Evolutionary conservation across 1,140 invertebrate genomes (phyloP).

Genomic region (Drosophila littoralis): DNA sequence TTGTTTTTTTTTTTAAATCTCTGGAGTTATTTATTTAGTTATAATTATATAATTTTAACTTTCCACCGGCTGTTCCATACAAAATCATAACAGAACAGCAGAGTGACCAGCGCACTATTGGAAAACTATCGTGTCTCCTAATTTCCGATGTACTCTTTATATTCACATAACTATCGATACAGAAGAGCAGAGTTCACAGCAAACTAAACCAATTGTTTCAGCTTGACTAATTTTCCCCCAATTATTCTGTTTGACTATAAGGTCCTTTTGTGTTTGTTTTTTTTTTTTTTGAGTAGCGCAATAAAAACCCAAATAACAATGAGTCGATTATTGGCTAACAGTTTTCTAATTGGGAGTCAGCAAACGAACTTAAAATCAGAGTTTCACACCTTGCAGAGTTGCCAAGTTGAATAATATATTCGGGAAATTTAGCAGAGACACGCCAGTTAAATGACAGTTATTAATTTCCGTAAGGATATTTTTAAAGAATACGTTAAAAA

Average conservation of each 20-base stretch:
- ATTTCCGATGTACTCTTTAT: no score
- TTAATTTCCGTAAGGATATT: background rate
- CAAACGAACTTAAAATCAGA: background rate
- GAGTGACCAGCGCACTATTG: constrained; percentile 25
- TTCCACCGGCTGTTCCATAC: constrained; percentile 23
- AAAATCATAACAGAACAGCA: constrained; percentile 38
- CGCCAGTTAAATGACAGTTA: constrained; percentile 20
- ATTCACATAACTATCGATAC: constrained; percentile 8
- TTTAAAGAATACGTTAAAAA: constrained; percentile 7
- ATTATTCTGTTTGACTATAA: no score
- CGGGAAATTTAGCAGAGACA: constrained; percentile 39
- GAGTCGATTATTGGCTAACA: no score
- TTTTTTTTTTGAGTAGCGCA: background rate
- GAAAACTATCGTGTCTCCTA: background rate
- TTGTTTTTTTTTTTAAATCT: constrained; percentile 34
- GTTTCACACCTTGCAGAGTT: constrained; percentile 23
- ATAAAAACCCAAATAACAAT: no score
- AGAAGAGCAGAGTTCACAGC: background rate
- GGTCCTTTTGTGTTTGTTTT: no score
- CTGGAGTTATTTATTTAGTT: constrained; percentile 13
- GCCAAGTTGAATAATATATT: background rate
- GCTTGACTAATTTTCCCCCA: no score
- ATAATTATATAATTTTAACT: constrained; percentile 40
- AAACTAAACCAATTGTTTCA: no score
- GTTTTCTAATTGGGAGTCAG: background rate